Evolutionary conservation across 2,113 vertebrate genomes (phyloP).

Genomic region (Scomber scombrus): DNA sequence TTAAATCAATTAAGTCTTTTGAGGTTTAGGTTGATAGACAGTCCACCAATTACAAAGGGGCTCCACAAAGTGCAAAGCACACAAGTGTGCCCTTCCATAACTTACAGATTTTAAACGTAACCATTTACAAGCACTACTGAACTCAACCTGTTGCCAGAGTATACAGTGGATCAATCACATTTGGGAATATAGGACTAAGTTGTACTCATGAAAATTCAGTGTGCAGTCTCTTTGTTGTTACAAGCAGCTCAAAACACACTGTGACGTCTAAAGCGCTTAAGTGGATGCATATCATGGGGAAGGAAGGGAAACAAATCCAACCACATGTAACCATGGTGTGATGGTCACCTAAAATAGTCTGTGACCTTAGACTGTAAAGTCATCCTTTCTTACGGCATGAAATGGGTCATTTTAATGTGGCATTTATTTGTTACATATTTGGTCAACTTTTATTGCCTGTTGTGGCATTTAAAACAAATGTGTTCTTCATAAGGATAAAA

Average conservation of each 20-base stretch:
- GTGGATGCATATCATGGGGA: slow-evolving; percentile 62
- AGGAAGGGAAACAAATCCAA: slow-evolving; percentile 51
- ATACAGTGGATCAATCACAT: slow-evolving; percentile 79
- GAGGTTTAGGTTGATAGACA: slow-evolving; percentile 66
- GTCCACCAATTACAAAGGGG: slow-evolving; percentile 50
- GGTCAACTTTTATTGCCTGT: slow-evolving; percentile 55
- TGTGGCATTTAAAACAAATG: slow-evolving; percentile 69
- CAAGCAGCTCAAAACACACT: slow-evolving; percentile 58
- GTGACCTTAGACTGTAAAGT: slow-evolving; percentile 71
- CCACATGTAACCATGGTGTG: slow-evolving; percentile 55
- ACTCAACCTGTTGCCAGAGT: slow-evolving; percentile 75
- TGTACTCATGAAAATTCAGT: slow-evolving; percentile 85
- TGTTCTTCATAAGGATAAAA: slow-evolving; percentile 64
- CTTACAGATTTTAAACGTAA: slow-evolving; percentile 74
- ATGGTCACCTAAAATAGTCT: slow-evolving; percentile 62
- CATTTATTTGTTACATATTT: slow-evolving; percentile 68
- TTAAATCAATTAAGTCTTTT: slow-evolving; percentile 67
- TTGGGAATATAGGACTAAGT: slow-evolving; percentile 56
- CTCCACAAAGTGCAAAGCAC: slow-evolving; percentile 67
- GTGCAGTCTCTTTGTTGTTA: slow-evolving; percentile 72
- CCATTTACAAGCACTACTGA: slow-evolving; percentile 74
- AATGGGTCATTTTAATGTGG: slow-evolving; percentile 55
- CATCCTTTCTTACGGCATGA: slow-evolving; percentile 51
- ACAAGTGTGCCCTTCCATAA: slow-evolving; percentile 82
- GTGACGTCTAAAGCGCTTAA: slow-evolving; percentile 64